Evolutionary conservation across 2,113 vertebrate genomes (phyloP), one percentile per base, ranked within the genome.

Genomic region (Melospiza georgiana): DNA sequence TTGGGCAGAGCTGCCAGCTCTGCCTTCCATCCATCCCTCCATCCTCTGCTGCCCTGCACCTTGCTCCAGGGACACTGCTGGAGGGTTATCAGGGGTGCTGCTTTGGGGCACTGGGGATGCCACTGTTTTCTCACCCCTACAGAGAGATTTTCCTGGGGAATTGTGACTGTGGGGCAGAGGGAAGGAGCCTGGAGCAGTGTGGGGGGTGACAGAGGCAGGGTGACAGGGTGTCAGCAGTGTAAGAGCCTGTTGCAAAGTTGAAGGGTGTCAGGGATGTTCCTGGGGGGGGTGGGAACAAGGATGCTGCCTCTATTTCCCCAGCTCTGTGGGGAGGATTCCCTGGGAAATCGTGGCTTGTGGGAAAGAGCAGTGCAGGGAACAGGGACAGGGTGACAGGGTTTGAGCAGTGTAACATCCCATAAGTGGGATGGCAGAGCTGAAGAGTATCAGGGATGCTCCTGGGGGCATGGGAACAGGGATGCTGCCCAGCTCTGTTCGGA

Each of bases 81-180:
- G 9, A 12, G 28, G 12, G 30, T n/a, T 62, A 19, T 27, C 71
- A 61, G n/a, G 37, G 46, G 11, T 76, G 30, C n/a, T 62, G 2
- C 63, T 69, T 27, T 27, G 63, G 14, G 23, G 41, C 8, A 30
- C 20, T 39, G 6, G 28, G n/a, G 51, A 31, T 41, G 10, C 16
- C 21, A 15, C 21, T 63, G 5, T 35, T 55, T 33, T 68, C 58
- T 46, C 33, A 35, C 3, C 28, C 5, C 4, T 18, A 2, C 0
- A 0, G 37, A 48, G 69, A 46, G 37, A 22, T 63, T 82, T 37
- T 57, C 55, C 23, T 27, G 43, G 37, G 44, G 31, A 74, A n/a
- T 22, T 28, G 31, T 21, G n/a, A 21, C 59, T 48, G 16, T 37
- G 81, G 54, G 43, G 59, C 54, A 57, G 65, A 55, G 48, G 59